Percentiles rank a stretch among this genome's conserved stretches.
Conservation (phyloP, 2,888 invertebrate genomes). For the Drosophila nigritarsus region DNA sequence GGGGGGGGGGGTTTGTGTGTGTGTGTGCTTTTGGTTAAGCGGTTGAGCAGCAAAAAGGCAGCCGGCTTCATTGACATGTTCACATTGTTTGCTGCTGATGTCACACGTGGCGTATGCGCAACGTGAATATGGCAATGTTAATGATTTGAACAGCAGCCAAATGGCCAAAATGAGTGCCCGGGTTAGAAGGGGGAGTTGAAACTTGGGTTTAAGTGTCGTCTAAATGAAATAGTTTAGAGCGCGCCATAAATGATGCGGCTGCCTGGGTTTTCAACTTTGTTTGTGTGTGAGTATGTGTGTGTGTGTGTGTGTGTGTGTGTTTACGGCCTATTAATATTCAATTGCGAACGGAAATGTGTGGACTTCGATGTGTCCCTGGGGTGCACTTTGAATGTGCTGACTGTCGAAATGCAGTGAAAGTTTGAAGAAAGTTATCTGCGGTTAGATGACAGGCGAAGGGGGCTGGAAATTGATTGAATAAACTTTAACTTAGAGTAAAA, state of each 20-base stretch:
- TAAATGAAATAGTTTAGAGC: constrained; percentile 61
- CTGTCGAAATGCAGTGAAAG: constrained; percentile 45
- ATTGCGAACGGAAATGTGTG: constrained; percentile 53
- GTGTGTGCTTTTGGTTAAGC: constrained; percentile 53
- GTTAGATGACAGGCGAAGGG: constrained; percentile 13
- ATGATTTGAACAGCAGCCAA: constrained; percentile 55
- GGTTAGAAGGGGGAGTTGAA: constrained; percentile 3
- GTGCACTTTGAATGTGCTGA: constrained; percentile 35
- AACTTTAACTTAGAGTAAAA: not conserved
- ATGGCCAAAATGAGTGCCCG: not conserved
- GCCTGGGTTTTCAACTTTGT: not conserved
- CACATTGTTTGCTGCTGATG: constrained; percentile 40
- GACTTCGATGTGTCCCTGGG: constrained; percentile 38
- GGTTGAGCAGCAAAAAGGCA: constrained; percentile 60
- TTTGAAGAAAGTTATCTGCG: constrained; percentile 29
- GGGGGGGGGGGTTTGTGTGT: constrained; percentile 12
- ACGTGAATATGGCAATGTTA: constrained; percentile 52
- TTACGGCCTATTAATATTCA: constrained; percentile 70
- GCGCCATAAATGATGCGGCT: constrained; percentile 54
- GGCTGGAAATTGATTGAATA: not conserved
- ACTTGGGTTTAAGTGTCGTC: constrained; percentile 48
- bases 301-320: constrained; percentile 22
- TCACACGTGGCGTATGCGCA: constrained; percentile 65
- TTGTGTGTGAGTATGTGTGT: not conserved
- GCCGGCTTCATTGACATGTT: constrained; percentile 48